Evolutionary conservation across 2,888 invertebrate genomes (phyloP).

Genomic region (Hypsopygia costalis): DNA sequence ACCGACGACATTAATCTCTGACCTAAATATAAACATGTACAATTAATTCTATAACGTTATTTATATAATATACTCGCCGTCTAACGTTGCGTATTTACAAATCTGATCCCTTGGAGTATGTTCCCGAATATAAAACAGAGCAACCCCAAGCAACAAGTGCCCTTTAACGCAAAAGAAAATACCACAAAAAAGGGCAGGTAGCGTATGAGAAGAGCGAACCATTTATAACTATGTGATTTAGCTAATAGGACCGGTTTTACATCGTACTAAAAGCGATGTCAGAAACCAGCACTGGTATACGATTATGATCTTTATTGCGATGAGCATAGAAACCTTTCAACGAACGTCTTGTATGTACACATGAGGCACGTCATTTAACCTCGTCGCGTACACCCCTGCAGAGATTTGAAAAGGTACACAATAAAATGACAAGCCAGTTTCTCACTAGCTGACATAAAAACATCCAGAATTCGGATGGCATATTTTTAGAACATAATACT

Average conservation of each 20-base stretch:
- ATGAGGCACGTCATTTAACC: slow-evolving; percentile 34
- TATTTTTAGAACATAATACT: no score
- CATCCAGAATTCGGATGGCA: no score
- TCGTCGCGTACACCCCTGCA: slow-evolving; percentile 53
- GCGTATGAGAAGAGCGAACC: slow-evolving; percentile 43
- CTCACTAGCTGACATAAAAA: no score
- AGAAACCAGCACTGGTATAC: slow-evolving; percentile 34
- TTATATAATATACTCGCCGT: neutral
- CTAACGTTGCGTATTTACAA: neutral
- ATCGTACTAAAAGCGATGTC: slow-evolving; percentile 35
- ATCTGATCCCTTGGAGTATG: neutral
- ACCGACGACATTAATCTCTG: neutral
- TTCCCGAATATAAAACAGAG: slow-evolving; percentile 45
- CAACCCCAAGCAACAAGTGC: slow-evolving; percentile 74
- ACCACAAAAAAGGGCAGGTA: slow-evolving; percentile 75
- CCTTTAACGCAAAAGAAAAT: slow-evolving; percentile 67
- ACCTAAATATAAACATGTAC: neutral
- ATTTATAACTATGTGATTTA: slow-evolving; percentile 57
- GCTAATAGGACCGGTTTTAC: slow-evolving; percentile 62
- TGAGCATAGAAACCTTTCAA: slow-evolving; percentile 27
- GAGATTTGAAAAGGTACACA: slow-evolving; percentile 53
- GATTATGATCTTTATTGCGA: slow-evolving; percentile 48
- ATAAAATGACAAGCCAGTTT: neutral
- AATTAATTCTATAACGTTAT: slow-evolving; percentile 6
- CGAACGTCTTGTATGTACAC: slow-evolving; percentile 8